Evolutionary conservation across 2,113 vertebrate species (phyloP).

Genomic region (Semnopithecus entellus): DNA sequence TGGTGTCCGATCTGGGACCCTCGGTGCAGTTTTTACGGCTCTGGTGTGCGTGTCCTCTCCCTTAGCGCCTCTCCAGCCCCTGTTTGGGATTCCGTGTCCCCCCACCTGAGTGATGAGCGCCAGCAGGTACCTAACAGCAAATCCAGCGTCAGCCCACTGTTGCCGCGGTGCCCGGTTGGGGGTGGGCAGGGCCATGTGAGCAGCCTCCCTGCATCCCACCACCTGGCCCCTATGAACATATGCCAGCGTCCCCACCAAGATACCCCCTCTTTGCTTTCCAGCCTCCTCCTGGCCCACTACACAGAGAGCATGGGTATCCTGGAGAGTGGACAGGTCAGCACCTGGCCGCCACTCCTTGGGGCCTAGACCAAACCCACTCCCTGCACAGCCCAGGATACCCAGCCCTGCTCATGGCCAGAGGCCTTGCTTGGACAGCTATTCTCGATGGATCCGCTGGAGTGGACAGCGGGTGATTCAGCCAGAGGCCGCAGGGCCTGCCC

Average conservation of each 20-base stretch:
- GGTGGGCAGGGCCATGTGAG: conserved; percentile 61
- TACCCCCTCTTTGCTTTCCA: conserved; percentile 61
- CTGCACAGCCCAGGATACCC: conserved; percentile 13
- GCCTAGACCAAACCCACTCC: conserved; percentile 3
- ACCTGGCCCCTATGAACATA: background rate
- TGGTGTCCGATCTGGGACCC: conserved; percentile 61
- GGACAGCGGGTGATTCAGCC: conserved; percentile 9
- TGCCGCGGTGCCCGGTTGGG: conserved; percentile 48
- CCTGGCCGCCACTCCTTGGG: background rate
- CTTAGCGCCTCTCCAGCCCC: conserved; percentile 72
- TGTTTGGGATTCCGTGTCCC: conserved; percentile 76
- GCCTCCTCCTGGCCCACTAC: background rate
- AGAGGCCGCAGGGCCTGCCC: conserved; percentile 4
- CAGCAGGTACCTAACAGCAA: conserved; percentile 76
- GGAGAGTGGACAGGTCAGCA: conserved; percentile 29
- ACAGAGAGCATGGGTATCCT: conserved; percentile 28
- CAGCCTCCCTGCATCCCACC: conserved; percentile 45
- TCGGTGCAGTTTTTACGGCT: conserved; percentile 67
- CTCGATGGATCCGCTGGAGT: conserved; percentile 42
- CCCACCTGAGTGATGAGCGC: conserved; percentile 70
- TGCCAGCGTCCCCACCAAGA: background rate
- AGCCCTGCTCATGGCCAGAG: conserved; percentile 9
- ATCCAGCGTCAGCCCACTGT: conserved; percentile 67
- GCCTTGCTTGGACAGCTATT: conserved; percentile 33
- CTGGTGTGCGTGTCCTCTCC: conserved; percentile 74